Conservation (phyloP, 2,888 invertebrate genomes). For the Mesodorylaimus sp. region DNA sequence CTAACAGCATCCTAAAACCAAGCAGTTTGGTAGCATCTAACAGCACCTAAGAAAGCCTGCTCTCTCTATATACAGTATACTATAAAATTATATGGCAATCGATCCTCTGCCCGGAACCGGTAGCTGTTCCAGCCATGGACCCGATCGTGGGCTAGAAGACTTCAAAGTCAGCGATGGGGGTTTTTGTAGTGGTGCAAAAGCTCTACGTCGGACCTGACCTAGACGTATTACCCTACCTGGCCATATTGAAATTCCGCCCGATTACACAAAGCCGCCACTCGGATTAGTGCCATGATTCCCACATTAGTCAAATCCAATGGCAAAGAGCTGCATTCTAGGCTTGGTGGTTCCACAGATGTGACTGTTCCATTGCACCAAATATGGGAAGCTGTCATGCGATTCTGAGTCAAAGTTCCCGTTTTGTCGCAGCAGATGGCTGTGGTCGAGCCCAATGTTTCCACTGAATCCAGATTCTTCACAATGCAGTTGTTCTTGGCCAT, state of each 20-base stretch:
- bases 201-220: no score
- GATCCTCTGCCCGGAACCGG: neutral
- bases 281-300: slow-evolving; percentile 53
- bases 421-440: slow-evolving; percentile 62
- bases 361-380: slow-evolving; percentile 12
- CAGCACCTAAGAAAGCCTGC: neutral
- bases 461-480: slow-evolving; percentile 58
- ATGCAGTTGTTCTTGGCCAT: slow-evolving; percentile 84
- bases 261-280: slow-evolving; percentile 14
- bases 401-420: slow-evolving; percentile 72
- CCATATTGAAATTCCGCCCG: slow-evolving; percentile 35
- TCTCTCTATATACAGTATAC: neutral
- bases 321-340: slow-evolving; percentile 74
- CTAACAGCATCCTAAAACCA: slow-evolving; percentile 19
- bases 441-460: slow-evolving; percentile 58
- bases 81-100: neutral
- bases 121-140: neutral
- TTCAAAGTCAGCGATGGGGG: no score
- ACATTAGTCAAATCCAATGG: slow-evolving; percentile 22
- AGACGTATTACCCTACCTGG: slow-evolving; percentile 42
- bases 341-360: slow-evolving; percentile 76
- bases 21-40: neutral
- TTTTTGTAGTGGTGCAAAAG: no score
- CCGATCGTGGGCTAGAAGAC: no score
- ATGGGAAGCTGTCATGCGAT: slow-evolving; percentile 32